Evolutionary conservation across 2,888 invertebrate species (phyloP).

Genomic region (Rhagonycha fulva): DNA sequence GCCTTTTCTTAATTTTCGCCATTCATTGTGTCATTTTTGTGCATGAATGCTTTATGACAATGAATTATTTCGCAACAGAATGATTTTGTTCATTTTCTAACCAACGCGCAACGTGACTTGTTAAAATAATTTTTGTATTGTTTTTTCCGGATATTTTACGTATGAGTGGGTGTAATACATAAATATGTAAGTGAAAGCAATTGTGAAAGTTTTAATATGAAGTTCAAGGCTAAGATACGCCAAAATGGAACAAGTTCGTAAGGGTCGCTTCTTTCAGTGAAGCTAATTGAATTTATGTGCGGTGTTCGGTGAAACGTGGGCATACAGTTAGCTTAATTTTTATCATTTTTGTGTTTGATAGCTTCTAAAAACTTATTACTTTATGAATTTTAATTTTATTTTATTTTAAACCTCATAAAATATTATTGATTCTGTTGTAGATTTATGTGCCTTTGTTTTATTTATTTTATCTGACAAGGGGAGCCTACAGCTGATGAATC

Average conservation of each 20-base stretch:
- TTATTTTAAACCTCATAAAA: too few species aligned
- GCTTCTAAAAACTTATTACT: neutral
- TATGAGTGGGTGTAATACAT: neutral
- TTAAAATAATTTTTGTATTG: conserved; percentile 12
- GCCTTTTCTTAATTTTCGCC: neutral
- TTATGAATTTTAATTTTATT: neutral
- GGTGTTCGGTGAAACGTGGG: neutral
- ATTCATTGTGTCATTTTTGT: conserved; percentile 9
- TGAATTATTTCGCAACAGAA: conserved; percentile 6
- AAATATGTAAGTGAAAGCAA: conserved; percentile 17
- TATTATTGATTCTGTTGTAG: too few species aligned
- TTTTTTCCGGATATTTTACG: conserved; percentile 2
- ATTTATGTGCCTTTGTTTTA: too few species aligned
- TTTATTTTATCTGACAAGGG: too few species aligned
- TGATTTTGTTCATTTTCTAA: conserved; percentile 4
- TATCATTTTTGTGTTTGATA: neutral
- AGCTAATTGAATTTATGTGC: neutral
- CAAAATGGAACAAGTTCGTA: conserved; percentile 9
- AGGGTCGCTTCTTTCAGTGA: neutral
- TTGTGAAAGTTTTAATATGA: conserved; percentile 13
- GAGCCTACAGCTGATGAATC: too few species aligned
- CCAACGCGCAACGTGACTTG: conserved; percentile 11
- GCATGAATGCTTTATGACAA: conserved; percentile 20
- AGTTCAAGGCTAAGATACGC: neutral
- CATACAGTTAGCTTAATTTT: neutral